Percentiles rank a stretch among this genome's conserved stretches.
Conservation (phyloP, 2,797 vertebrate species). For the Siniperca scherzeri region DNA sequence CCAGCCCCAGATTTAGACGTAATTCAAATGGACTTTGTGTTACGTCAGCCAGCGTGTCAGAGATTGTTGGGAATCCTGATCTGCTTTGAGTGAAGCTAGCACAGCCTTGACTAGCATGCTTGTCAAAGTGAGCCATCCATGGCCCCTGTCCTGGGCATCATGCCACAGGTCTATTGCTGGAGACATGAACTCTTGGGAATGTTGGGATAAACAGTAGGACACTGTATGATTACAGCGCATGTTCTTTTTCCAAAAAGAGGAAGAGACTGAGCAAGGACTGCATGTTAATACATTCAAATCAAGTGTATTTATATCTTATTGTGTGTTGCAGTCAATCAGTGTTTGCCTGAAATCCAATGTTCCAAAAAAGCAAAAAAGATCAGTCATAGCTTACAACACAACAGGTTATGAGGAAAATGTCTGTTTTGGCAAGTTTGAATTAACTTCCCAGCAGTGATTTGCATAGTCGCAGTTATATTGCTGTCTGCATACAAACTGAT, state of each 20-base stretch:
- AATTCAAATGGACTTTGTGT: conserved; percentile 71
- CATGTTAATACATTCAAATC: conserved; percentile 6
- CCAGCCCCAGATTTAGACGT: conserved; percentile 68
- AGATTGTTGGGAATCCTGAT: conserved; percentile 75
- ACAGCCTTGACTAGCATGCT: conserved; percentile 74
- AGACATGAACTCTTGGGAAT: conserved; percentile 83
- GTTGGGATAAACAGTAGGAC: conserved; percentile 78
- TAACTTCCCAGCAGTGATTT: conserved; percentile 2
- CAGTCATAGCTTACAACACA: background rate
- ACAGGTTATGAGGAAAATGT: background rate
- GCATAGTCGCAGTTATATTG: background rate
- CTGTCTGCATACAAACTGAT: background rate
- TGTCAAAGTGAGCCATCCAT: conserved; percentile 73
- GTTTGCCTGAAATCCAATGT: conserved; percentile 15
- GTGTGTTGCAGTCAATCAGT: background rate
- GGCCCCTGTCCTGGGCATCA: conserved; percentile 77
- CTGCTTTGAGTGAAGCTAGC: conserved; percentile 68
- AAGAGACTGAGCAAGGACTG: background rate
- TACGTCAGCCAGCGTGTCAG: conserved; percentile 69
- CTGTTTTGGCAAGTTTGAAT: background rate
- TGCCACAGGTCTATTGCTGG: conserved; percentile 85
- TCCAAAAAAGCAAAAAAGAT: background rate
- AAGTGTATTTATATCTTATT: conserved; percentile 6
- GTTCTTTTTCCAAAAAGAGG: conserved; percentile 48
- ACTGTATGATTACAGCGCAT: conserved; percentile 67